These are phyloP conservation scores for Drosophila glabriapex DNA, from an alignment of 2,888 invertebrate species.

Conservation along the genomic window DNA sequence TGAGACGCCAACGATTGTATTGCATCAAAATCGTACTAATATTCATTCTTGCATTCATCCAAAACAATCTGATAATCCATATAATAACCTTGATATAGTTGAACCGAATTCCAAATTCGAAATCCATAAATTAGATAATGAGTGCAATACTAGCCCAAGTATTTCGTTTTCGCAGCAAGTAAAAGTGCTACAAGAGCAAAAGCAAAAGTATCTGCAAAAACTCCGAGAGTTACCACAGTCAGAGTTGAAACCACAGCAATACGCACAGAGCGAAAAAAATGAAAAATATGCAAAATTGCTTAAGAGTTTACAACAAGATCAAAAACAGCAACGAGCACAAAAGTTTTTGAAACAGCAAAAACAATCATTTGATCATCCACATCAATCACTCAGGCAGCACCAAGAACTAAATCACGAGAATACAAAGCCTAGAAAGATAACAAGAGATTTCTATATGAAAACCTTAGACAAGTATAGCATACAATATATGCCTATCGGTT, in stretches of 20 bases:
- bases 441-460: conserved; percentile 31
- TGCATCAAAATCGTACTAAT: background rate
- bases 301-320: background rate
- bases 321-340: background rate
- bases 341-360: background rate
- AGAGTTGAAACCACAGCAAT: too few relatives aligned
- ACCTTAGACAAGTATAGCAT: conserved; percentile 50
- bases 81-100: too few relatives aligned
- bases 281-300: background rate
- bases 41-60: background rate
- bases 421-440: background rate
- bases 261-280: background rate
- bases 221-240: background rate
- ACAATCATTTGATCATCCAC: background rate
- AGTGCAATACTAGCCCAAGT: background rate
- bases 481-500: conserved; percentile 14
- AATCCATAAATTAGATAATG: too few relatives aligned
- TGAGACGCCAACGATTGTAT: background rate
- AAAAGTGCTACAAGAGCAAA: background rate
- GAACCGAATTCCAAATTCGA: too few relatives aligned
- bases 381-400: background rate
- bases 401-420: background rate
- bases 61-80: too few relatives aligned
- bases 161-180: background rate
- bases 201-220: background rate